Conservation (phyloP, 2,888 invertebrate genomes). For the Muscina levida region DNA sequence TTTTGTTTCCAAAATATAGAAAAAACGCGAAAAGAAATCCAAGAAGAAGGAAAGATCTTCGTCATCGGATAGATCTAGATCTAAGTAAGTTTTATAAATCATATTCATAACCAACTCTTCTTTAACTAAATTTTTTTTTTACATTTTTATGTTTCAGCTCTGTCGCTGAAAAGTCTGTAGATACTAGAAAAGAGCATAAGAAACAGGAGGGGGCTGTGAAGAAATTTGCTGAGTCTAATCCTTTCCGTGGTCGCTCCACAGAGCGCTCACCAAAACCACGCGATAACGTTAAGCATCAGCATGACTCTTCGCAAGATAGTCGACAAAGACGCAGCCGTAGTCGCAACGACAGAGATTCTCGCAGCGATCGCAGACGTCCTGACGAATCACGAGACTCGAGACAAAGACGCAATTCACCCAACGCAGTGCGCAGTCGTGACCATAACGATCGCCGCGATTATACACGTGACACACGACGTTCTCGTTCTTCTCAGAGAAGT, state of each 20-base stretch:
- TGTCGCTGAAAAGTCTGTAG: constrained; percentile 58
- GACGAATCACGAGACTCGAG: constrained; percentile 28
- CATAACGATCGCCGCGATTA: constrained; percentile 31
- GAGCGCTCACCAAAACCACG: constrained; percentile 69
- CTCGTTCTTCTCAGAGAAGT: constrained; percentile 43
- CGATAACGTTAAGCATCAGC: constrained; percentile 62
- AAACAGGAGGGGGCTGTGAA: constrained; percentile 54
- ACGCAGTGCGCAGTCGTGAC: constrained; percentile 38
- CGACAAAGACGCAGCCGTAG: constrained; percentile 56
- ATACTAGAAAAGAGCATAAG: constrained; percentile 46
- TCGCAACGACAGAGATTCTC: constrained; percentile 42
- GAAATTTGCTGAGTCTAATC: constrained; percentile 68
- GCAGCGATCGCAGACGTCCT: constrained; percentile 25
- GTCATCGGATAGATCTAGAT: constrained; percentile 82
- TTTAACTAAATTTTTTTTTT: too few species aligned
- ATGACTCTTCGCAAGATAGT: constrained; percentile 69
- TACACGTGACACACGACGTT: constrained; percentile 12
- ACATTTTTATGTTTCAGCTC: constrained; percentile 69
- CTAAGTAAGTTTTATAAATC: constrained; percentile 80
- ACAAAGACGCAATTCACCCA: constrained; percentile 31
- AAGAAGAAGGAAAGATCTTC: constrained; percentile 82
- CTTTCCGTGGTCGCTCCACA: constrained; percentile 73
- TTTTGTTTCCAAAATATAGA: constrained; percentile 79
- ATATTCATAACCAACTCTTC: too few species aligned
- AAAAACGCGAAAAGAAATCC: constrained; percentile 82